phyloP scores from a whole-genome alignment of 2,888 invertebrate genomes.

The Plemyria rubiginata region DNA sequence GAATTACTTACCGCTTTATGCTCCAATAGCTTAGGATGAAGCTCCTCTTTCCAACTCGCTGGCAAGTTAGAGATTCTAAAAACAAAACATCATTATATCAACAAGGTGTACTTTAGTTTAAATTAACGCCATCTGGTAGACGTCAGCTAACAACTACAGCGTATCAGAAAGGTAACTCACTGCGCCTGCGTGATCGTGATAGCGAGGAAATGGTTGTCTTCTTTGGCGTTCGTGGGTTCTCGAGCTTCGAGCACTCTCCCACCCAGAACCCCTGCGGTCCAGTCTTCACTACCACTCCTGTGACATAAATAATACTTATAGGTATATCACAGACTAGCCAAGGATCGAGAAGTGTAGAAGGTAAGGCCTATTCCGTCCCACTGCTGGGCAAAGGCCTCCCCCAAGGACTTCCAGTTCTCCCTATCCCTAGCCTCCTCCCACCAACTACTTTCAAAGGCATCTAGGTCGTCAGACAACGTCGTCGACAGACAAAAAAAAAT shows the following conservation, averaged over 20 bases:
- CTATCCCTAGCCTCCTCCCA: no score
- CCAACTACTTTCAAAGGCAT: no score
- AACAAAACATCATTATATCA: conserved; percentile 19
- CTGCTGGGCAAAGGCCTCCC: no score
- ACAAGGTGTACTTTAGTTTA: background rate
- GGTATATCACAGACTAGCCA: no score
- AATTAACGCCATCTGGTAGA: background rate
- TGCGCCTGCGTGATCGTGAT: conserved; percentile 70
- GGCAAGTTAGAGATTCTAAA: conserved; percentile 68
- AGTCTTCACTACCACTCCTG: conserved; percentile 64
- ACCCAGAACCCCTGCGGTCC: conserved; percentile 75
- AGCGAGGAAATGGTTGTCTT: conserved; percentile 66
- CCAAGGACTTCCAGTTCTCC: no score
- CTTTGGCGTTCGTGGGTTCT: conserved; percentile 58
- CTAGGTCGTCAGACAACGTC: no score
- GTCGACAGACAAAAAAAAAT: no score
- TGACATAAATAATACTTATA: background rate
- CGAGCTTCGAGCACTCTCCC: conserved; percentile 70
- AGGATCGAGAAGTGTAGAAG: no score
- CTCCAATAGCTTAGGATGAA: conserved; percentile 67
- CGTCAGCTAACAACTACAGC: background rate
- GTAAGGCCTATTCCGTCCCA: no score
- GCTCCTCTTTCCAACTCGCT: conserved; percentile 69
- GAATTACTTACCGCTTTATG: conserved; percentile 55
- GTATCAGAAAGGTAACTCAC: conserved; percentile 47